A percentile compares a stretch with the other conserved stretches of the same genome.
Evolutionary conservation across 2,888 invertebrate species (phyloP).

Genomic region (Odontocolon sp.): DNA sequence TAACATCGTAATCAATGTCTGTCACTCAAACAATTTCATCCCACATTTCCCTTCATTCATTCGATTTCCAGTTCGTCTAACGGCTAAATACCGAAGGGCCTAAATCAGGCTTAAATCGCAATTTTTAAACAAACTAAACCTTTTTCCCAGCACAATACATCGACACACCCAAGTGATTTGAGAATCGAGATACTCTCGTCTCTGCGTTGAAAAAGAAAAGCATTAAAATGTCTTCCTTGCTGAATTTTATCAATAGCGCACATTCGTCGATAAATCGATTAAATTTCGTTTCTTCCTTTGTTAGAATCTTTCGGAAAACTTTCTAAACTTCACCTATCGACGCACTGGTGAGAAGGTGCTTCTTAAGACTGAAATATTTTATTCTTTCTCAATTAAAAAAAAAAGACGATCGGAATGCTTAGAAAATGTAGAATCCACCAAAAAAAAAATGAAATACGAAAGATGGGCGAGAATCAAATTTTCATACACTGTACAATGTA

Average conservation of each 20-base stretch:
- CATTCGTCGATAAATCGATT: conserved; percentile 8
- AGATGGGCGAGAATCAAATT: conserved; percentile 49
- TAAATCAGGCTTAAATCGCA: conserved; percentile 15
- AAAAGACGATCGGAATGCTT: conserved; percentile 25
- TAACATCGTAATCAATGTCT: not conserved
- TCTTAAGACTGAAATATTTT: conserved; percentile 68
- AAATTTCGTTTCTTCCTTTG: conserved; percentile 15
- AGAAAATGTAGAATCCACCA: conserved; percentile 35
- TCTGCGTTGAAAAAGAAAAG: no score
- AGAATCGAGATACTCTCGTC: not conserved
- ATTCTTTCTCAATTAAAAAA: conserved; percentile 48
- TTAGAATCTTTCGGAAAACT: conserved; percentile 7
- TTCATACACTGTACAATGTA: conserved; percentile 28
- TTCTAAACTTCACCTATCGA: conserved; percentile 50
- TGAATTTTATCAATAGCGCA: conserved; percentile 26
- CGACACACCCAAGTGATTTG: not conserved
- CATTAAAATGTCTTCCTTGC: conserved; percentile 43
- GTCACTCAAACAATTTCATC: not conserved
- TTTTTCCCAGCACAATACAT: conserved; percentile 16
- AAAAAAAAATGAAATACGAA: conserved; percentile 54
- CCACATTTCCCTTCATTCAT: not conserved
- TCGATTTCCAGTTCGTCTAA: conserved; percentile 9
- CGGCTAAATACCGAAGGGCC: not conserved
- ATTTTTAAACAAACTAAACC: conserved; percentile 15
- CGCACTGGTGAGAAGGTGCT: conserved; percentile 61